Evolutionary conservation across 2,797 vertebrate species (phyloP).

Genomic region (Morelia viridis): DNA sequence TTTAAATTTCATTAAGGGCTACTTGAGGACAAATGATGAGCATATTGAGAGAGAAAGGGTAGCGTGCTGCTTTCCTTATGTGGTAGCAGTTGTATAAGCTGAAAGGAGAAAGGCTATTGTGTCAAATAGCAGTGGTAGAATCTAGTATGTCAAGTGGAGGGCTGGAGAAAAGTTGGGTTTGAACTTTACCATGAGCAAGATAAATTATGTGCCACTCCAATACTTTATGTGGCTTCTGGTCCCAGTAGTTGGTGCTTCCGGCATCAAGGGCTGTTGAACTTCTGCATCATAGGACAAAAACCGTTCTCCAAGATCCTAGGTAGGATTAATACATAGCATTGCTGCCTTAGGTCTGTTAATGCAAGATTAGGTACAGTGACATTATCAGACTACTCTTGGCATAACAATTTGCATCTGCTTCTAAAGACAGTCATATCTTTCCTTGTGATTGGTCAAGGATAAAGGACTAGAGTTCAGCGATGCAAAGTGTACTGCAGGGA

Average conservation of each 20-base stretch:
- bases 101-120: neutral
- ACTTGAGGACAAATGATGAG: neutral
- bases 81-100: neutral
- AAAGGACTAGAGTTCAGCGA: neutral
- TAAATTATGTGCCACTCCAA: neutral
- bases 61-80: neutral
- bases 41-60: neutral
- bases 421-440: neutral
- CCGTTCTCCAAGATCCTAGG: neutral
- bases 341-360: neutral
- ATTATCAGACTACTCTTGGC: neutral
- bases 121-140: too few relatives aligned
- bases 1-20: neutral
- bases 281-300: neutral
- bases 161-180: neutral
- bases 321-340: neutral
- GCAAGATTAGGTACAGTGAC: neutral
- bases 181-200: neutral
- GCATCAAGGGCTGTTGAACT: neutral
- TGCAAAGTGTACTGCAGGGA: neutral
- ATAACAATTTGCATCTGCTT: neutral
- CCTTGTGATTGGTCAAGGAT: neutral
- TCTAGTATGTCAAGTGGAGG: neutral
- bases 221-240: neutral
- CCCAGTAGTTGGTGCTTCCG: neutral